Evolutionary conservation across 2,888 invertebrate species (phyloP).

Genomic region (Scaptodrosophila latifasciaeformis): DNA sequence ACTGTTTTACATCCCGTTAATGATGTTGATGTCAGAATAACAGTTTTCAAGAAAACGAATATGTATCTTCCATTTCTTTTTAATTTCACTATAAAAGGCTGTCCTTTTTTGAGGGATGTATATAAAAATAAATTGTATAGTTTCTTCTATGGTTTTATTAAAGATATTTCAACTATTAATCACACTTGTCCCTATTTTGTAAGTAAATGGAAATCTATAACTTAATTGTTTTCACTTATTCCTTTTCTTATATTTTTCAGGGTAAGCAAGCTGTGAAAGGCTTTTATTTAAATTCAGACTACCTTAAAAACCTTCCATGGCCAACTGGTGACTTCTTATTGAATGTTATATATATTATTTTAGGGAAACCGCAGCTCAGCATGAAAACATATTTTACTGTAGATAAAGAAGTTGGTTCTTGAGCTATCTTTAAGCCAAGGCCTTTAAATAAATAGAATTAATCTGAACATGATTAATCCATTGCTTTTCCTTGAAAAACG

Average conservation of each 20-base stretch:
- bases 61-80: not conserved
- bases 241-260: not conserved
- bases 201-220: too few relatives aligned
- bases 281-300: not conserved
- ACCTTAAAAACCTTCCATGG: not conserved
- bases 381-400: too few relatives aligned
- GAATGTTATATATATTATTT: too few relatives aligned
- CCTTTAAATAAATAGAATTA: too few relatives aligned
- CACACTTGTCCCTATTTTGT: not conserved
- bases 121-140: not conserved
- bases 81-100: not conserved
- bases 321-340: too few relatives aligned
- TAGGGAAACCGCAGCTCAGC: too few relatives aligned
- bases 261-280: not conserved
- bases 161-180: not conserved
- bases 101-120: not conserved
- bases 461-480: not conserved
- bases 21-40: not conserved
- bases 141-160: not conserved
- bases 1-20: slow-evolving; percentile 16
- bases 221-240: too few relatives aligned
- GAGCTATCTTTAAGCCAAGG: too few relatives aligned
- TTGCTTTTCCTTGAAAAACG: not conserved
- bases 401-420: too few relatives aligned
- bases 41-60: not conserved